These are phyloP conservation scores for Drosophila emarginata DNA, from an alignment of 2,888 invertebrate genomes.

Conservation along the genomic window DNA sequence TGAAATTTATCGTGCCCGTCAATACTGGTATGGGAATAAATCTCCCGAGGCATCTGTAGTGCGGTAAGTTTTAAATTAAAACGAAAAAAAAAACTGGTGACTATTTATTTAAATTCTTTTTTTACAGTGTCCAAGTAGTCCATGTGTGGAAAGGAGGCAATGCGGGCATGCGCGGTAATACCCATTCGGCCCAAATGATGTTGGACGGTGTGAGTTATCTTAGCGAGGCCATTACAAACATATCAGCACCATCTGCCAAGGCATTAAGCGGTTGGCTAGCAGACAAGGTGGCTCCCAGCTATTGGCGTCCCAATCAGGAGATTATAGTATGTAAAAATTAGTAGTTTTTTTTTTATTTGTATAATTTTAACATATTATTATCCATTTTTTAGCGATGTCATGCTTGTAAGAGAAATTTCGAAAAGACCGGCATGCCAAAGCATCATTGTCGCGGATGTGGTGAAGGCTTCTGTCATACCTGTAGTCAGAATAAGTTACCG, in stretches of 20 bases:
- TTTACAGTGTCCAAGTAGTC: slow-evolving; percentile 84
- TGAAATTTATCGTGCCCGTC: slow-evolving; percentile 86
- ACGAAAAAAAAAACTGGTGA: background rate
- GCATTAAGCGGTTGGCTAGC: slow-evolving; percentile 87
- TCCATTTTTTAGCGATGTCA: slow-evolving; percentile 86
- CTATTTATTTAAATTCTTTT: background rate
- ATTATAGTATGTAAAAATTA: slow-evolving; percentile 85
- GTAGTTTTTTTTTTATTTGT: too few species aligned
- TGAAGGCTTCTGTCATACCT: slow-evolving; percentile 89
- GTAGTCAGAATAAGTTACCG: slow-evolving; percentile 86
- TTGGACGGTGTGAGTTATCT: slow-evolving; percentile 86
- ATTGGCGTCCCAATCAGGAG: slow-evolving; percentile 91
- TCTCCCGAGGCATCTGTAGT: slow-evolving; percentile 88
- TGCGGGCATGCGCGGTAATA: slow-evolving; percentile 83
- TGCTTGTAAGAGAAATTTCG: slow-evolving; percentile 85
- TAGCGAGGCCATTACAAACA: slow-evolving; percentile 86
- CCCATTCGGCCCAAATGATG: slow-evolving; percentile 85
- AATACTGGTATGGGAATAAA: slow-evolving; percentile 92
- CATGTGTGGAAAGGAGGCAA: slow-evolving; percentile 88
- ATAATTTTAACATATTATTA: too few species aligned
- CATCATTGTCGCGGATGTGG: slow-evolving; percentile 92
- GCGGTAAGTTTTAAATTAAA: slow-evolving; percentile 52
- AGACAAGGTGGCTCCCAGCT: slow-evolving; percentile 88
- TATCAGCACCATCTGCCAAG: slow-evolving; percentile 88
- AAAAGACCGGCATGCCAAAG: slow-evolving; percentile 84